Base-by-base conservation (phyloP, 2,797 vertebrate genomes). In the Pelobates cultripes region DNA sequence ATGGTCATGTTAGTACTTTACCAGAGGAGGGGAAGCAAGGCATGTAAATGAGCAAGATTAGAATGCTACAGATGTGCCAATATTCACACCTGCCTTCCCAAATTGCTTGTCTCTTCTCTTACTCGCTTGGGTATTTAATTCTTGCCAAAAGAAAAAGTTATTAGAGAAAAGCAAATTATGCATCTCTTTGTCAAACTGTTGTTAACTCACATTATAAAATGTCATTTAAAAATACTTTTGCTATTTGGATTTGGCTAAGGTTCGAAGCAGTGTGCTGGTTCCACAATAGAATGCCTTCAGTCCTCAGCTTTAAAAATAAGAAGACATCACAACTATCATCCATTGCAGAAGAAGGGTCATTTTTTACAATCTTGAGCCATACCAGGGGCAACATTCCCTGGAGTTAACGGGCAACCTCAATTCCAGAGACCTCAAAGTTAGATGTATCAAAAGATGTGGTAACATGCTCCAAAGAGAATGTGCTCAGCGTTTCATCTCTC, bases 141-240 rank as follows among this genome's bases (percentile, higher is more conserved):
- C 82, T 79, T 84, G 82, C 82, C 82, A 84, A 84, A 84, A 84
- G 82, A 53, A 76, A 84, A 84, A 84, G 82, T 84, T 84, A 84
- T 84, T 84, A 84, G 77, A 75, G 78, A 17, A 79, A 84, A 70
- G 77, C 72, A 84, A 84, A 84, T 84, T 75, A 79, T 79, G 72
- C 73, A 67, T 84, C 73, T 84, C 63, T 83, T 79, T 84, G 57
- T 79, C 77, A 84, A 74, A 75, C 72, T 73, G 70, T 83, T 75
- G 82, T 79, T 79, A 84, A 79, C 77, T 79, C 61, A 70, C 68
- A 75, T 79, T 75, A 79, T 69, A 83, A 70, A 73, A 84, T 79
- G 67, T 45, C 77, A 84, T 84, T 79, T 78, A 53, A 70, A 78
- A 84, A 84, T 68, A 79, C 63, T 79, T 75, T 79, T 60, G 53